These are phyloP conservation scores for Chiroxiphia lanceolata DNA, from an alignment of 2,797 vertebrate species.

Conservation along the genomic window DNA sequence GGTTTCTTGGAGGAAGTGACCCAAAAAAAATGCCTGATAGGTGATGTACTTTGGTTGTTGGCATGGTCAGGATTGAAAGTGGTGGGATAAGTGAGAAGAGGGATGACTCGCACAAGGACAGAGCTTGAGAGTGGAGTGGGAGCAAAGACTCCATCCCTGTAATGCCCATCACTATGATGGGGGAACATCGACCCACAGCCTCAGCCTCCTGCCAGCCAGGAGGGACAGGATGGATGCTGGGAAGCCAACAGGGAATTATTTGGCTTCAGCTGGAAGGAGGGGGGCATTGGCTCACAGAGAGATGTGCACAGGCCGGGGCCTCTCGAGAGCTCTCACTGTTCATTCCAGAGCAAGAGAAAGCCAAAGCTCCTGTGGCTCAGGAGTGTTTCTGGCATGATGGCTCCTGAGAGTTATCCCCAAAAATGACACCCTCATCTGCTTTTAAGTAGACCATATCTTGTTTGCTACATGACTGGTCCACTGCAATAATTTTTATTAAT, in stretches of 20 bases:
- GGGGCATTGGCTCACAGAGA: background rate
- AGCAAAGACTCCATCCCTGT: no score
- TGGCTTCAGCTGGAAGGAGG: background rate
- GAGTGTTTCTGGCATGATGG: background rate
- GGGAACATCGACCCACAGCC: no score
- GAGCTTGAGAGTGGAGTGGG: background rate
- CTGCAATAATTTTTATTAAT: background rate
- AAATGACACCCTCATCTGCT: background rate
- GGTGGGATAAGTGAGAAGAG: background rate
- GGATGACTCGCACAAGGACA: background rate
- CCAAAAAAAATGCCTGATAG: background rate
- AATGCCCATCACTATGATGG: fast-evolving
- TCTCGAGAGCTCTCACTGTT: background rate
- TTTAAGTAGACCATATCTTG: background rate
- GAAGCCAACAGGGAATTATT: background rate
- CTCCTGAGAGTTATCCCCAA: background rate
- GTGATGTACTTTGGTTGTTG: fast-evolving
- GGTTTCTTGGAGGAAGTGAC: background rate
- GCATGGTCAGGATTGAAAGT: background rate
- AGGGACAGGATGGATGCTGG: background rate
- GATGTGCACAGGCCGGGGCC: background rate
- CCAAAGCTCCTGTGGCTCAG: background rate
- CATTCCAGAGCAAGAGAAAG: background rate
- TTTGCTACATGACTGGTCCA: background rate
- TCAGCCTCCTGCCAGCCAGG: background rate